Conservation (phyloP, 2,888 invertebrate species). For the Nomada fabriciana region DNA sequence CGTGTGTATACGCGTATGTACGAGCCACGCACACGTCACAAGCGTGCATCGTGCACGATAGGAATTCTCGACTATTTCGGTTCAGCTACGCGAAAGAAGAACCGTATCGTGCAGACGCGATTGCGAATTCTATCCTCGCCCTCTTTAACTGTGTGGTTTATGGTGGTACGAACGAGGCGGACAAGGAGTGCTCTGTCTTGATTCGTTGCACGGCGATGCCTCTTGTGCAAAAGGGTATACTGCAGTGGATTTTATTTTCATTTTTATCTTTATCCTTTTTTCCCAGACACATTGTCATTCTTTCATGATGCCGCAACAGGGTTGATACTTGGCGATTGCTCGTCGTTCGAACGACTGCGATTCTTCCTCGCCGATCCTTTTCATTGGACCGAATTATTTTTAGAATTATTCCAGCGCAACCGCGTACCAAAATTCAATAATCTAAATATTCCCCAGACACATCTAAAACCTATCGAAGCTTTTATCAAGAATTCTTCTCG, state of each 20-base stretch:
- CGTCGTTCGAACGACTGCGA: too few relatives aligned
- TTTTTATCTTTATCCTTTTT: too few relatives aligned
- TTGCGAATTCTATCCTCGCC: conserved; percentile 20
- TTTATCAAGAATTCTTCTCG: neutral
- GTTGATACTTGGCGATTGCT: too few relatives aligned
- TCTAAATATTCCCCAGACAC: too few relatives aligned
- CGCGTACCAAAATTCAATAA: too few relatives aligned
- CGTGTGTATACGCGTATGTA: conserved; percentile 52
- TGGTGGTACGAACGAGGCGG: conserved; percentile 5
- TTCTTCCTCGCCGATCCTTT: too few relatives aligned
- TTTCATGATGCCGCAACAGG: too few relatives aligned
- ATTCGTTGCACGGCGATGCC: neutral
- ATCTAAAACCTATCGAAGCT: too few relatives aligned
- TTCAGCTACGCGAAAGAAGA: conserved; percentile 32
- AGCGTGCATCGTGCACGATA: conserved; percentile 49
- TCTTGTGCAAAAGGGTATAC: neutral
- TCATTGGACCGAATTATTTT: too few relatives aligned
- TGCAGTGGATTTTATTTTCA: neutral
- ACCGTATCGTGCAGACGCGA: conserved; percentile 22
- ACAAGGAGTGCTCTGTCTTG: neutral
- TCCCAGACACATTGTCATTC: too few relatives aligned
- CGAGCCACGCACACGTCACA: conserved; percentile 53
- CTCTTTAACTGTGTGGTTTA: conserved; percentile 23
- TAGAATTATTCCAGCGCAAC: too few relatives aligned
- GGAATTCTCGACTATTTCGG: conserved; percentile 43